A percentile compares a stretch with the other conserved stretches of the same genome.
phyloP scores from a whole-genome alignment of 2,888 invertebrate genomes.

The Invenusta paracnida region DNA sequence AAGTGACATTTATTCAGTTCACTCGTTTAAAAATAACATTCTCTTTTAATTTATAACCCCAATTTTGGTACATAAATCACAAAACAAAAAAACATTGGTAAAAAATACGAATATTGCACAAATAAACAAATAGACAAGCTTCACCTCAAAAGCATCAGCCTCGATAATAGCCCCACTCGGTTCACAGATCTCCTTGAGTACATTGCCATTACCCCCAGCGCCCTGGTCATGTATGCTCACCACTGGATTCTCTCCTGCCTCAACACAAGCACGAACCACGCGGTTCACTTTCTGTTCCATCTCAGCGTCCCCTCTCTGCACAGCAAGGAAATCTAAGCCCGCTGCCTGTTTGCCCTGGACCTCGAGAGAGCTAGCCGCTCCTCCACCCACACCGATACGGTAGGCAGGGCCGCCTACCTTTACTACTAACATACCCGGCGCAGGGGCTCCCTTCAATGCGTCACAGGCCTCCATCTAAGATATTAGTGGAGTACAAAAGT shows the following conservation, averaged over 20 bases:
- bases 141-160: slow-evolving; percentile 65
- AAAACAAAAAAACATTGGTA: too few species aligned
- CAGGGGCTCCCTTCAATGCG: slow-evolving; percentile 4
- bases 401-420: slow-evolving; percentile 96
- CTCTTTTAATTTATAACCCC: too few species aligned
- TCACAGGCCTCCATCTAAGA: not conserved
- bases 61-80: too few species aligned
- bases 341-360: slow-evolving; percentile 75
- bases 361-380: slow-evolving; percentile 91
- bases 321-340: slow-evolving; percentile 86
- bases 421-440: slow-evolving; percentile 76
- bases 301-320: slow-evolving; percentile 91
- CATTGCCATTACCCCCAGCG: slow-evolving; percentile 90
- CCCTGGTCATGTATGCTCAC: slow-evolving; percentile 95
- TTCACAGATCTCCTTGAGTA: slow-evolving; percentile 89
- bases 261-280: slow-evolving; percentile 83
- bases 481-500: not conserved
- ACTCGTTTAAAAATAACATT: too few species aligned
- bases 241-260: slow-evolving; percentile 78
- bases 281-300: slow-evolving; percentile 96
- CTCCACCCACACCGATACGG: slow-evolving; percentile 94
- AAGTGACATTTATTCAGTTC: too few species aligned
- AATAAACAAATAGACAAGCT: too few species aligned
- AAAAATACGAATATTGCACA: too few species aligned
- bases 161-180: slow-evolving; percentile 87